Conservation (phyloP, 2,888 invertebrate species). For the Nudaria mundana region DNA sequence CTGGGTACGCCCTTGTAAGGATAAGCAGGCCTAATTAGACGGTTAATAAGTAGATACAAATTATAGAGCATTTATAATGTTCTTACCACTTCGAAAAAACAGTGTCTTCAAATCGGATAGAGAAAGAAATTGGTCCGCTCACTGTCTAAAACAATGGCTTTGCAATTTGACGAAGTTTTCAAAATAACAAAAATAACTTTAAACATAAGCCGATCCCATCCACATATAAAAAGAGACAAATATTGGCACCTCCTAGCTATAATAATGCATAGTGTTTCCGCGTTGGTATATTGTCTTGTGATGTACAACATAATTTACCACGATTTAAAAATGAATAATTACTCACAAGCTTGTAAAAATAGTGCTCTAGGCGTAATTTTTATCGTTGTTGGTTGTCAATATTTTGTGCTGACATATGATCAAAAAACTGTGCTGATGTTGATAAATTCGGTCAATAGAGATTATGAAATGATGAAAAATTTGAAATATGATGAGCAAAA, state of each 20-base stretch:
- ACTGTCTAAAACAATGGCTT: no score
- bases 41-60: no score
- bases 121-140: no score
- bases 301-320: conserved; percentile 22
- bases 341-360: conserved; percentile 28
- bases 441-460: conserved; percentile 35
- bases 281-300: conserved; percentile 1
- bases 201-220: conserved; percentile 21
- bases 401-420: conserved; percentile 29
- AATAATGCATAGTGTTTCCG: conserved; percentile 9
- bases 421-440: conserved; percentile 27
- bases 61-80: no score
- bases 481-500: conserved; percentile 29
- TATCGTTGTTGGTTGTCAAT: conserved; percentile 10
- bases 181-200: conserved; percentile 14
- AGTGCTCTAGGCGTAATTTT: conserved; percentile 16
- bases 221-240: conserved; percentile 15
- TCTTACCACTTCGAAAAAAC: no score
- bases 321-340: conserved; percentile 22
- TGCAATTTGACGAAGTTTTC: conserved; percentile 30
- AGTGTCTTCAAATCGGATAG: no score
- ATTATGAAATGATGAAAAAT: conserved; percentile 30
- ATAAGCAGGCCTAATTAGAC: no score
- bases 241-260: conserved; percentile 26
- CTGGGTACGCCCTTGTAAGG: no score